Conservation (phyloP, 2,888 invertebrate genomes). For the Argyresthia albistria region DNA sequence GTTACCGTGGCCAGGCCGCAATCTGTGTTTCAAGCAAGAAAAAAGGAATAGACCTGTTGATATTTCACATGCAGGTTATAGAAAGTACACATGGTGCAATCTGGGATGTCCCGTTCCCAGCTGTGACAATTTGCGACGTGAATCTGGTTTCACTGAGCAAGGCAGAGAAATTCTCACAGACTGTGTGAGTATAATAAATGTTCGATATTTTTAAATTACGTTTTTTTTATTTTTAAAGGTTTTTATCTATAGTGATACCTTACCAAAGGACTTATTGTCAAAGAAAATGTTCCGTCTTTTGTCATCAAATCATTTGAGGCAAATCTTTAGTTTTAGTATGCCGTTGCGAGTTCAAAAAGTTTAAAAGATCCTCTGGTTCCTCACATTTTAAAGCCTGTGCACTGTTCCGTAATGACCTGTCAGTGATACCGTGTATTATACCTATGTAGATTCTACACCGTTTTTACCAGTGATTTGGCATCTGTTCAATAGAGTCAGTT, state of each 20-base stretch:
- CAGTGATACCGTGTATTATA: constrained; percentile 7
- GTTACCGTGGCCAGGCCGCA: too few species aligned
- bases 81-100: constrained; percentile 76
- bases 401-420: constrained; percentile 3
- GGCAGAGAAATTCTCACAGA: neutral
- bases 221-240: too few species aligned
- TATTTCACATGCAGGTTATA: constrained; percentile 39
- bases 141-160: constrained; percentile 62
- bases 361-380: constrained; percentile 7
- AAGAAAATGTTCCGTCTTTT: too few species aligned
- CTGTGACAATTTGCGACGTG: constrained; percentile 75
- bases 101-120: constrained; percentile 78
- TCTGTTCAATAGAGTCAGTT: neutral
- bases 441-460: constrained; percentile 9
- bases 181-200: neutral
- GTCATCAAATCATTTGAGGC: too few species aligned
- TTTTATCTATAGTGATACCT: too few species aligned
- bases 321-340: neutral
- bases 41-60: too few species aligned
- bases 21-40: too few species aligned
- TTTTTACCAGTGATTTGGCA: constrained; percentile 7
- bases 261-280: too few species aligned
- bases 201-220: too few species aligned
- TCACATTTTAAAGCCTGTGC: constrained; percentile 5
- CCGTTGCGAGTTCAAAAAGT: constrained; percentile 2